phyloP scores from a whole-genome alignment of 2,113 vertebrate species.

The Carassius gibelio region DNA sequence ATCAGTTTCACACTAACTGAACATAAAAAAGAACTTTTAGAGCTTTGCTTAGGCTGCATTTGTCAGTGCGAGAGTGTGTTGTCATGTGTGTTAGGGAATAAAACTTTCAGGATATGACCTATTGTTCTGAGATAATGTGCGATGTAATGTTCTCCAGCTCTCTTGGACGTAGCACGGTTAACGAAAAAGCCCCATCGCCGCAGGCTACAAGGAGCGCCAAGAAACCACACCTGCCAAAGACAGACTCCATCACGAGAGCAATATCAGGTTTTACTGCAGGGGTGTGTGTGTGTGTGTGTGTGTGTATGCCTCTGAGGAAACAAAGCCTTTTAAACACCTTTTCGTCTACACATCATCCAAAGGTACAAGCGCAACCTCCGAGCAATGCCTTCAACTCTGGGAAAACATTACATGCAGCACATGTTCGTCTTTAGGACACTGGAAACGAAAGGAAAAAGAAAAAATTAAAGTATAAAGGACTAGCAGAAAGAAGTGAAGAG shows the following conservation, averaged over 20 bases:
- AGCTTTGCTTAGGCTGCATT: background rate
- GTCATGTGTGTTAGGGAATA: constrained; percentile 28
- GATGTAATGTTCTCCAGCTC: constrained; percentile 73
- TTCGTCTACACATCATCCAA: constrained; percentile 17
- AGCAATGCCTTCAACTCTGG: constrained; percentile 12
- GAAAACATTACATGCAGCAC: constrained; percentile 36
- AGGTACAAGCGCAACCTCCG: constrained; percentile 7
- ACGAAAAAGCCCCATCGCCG: constrained; percentile 64
- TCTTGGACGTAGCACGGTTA: constrained; percentile 70
- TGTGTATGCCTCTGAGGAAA: constrained; percentile 24
- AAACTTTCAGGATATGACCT: constrained; percentile 71
- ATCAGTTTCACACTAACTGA: background rate
- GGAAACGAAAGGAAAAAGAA: background rate
- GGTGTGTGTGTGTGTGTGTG: constrained; percentile 30
- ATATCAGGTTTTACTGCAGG: constrained; percentile 65
- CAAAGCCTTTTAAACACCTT: constrained; percentile 40
- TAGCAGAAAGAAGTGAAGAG: constrained; percentile 22
- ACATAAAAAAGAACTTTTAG: constrained; percentile 10
- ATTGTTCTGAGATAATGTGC: constrained; percentile 76
- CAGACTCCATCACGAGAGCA: constrained; percentile 67
- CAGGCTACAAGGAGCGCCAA: constrained; percentile 71
- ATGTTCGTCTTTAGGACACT: constrained; percentile 18
- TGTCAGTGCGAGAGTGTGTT: background rate
- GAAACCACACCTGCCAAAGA: constrained; percentile 72
- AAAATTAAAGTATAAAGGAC: constrained; percentile 26